phyloP scores from a whole-genome alignment of 2,113 vertebrate species.

The Zonotrichia leucophrys region DNA sequence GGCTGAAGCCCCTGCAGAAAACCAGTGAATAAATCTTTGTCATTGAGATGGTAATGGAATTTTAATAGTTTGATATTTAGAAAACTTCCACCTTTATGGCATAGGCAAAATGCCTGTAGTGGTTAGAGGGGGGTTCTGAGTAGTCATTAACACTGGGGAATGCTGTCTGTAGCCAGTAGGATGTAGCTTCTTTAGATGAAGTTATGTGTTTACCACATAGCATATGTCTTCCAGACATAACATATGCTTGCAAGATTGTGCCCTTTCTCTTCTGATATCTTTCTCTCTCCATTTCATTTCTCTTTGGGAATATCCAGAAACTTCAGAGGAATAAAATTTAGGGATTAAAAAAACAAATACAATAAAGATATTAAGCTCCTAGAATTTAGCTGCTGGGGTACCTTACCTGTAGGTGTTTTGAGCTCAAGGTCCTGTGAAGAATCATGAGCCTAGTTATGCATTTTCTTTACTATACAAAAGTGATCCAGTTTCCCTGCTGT shows the following conservation, averaged over 20 bases:
- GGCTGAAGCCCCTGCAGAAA: neutral
- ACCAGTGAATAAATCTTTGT: neutral
- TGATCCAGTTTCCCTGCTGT: neutral
- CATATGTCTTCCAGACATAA: neutral
- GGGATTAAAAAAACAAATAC: neutral
- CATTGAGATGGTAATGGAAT: neutral
- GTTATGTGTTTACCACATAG: neutral
- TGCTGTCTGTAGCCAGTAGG: neutral
- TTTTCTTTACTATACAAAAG: neutral
- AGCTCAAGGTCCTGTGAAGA: neutral
- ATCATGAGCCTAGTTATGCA: rapidly evolving
- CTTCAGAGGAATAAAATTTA: neutral
- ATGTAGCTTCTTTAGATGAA: neutral
- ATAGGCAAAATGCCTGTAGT: neutral
- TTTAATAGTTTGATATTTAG: neutral
- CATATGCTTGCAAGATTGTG: neutral
- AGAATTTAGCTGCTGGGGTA: neutral
- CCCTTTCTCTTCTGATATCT: neutral
- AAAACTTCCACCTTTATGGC: neutral
- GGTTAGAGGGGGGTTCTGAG: neutral
- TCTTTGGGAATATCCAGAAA: neutral
- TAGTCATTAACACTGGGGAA: neutral
- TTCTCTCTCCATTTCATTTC: neutral
- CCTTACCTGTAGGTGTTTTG: neutral
- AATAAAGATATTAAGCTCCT: neutral